Base-by-base conservation (phyloP, 2,888 invertebrate species). In the Pecten maximus region DNA sequence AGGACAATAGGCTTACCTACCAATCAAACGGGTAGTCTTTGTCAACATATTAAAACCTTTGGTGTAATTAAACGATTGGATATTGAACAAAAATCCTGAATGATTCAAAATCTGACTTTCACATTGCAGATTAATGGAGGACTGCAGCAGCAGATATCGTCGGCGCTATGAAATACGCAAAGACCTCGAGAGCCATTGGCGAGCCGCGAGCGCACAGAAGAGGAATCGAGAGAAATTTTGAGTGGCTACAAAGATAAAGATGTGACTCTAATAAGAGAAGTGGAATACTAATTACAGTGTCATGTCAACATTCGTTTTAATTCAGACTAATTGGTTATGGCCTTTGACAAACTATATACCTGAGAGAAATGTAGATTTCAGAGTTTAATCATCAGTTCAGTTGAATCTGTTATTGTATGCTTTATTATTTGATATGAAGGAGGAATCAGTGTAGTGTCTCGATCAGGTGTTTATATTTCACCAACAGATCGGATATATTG, bases 261-360 rank as follows among this genome's bases (percentile, higher is more conserved):
- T 44, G 12, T 44, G 44, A 12, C n/a, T n/a, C n/a, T n/a, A n/a
- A n/a, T n/a, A n/a, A 44, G 8, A 44, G 12, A 12, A 12, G 6
- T 44, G 44, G 44, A 44, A 10, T 10, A 44, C 44, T 44, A 44
- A 44, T 44, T 44, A 44, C 6, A 44, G 44, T 44, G 44, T 44
- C 44, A 44, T 44, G 44, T 44, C 44, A 44, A 44, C 8, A 44
- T 12, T 44, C 44, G 44, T 44, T 44, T 44, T 44, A n/a, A 60
- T n/a, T 60, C n/a, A n/a, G 23, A 60, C 8, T 60, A 60, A 60
- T 60, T 60, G 60, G 60, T 60, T 60, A 60, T 60, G 60, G 60
- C 23, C 23, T 23, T 60, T 60, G 60, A n/a, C 19, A 60, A n/a
- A 60, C 23, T 60, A 23, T n/a, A 0, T 48, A 16, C n/a, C n/a